Base-by-base conservation (phyloP, 2,113 vertebrate genomes). In the Phylloscopus trochiloides region DNA sequence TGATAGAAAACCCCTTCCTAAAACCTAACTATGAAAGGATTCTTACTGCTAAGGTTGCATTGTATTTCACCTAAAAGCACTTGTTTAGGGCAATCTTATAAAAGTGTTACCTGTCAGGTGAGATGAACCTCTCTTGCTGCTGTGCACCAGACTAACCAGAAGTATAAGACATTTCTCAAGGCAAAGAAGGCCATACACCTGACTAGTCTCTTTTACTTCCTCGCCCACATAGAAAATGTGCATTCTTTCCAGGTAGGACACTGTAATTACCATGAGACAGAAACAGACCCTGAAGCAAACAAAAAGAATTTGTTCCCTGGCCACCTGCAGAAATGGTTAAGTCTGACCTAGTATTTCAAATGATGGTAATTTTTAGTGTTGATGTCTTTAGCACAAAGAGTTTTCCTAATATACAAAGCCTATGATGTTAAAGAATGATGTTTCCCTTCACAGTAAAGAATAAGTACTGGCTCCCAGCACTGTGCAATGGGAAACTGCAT, bases 171-270 rank as follows among this genome's bases (percentile, higher is more conserved):
- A 38, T 61, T 90, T 83, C 31, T 75, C n/a, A 43, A 55, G 16
- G n/a, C 43, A 84, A 50, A 68, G 58, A 38, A 62, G 34, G 24
- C 19, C 62, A 24, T 8, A 26, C 25, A 74, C 21, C 19, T 50
- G 31, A 55, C 6, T 15, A 13, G 7, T 10, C 10, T 57, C n/a
- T 79, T 90, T 34, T 67, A 7, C 65, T 58, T 86, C 38, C 31
- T 67, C 17, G 66, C 6, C 4, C 47, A 31, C 14, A 22, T 0
- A 34, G 10, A 71, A 88, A 74, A 51, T 1, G 3, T 5, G 4
- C 4, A 10, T 19, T 5, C 3, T 71, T 86, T 47, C 82, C 67
- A 68, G 57, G 2, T 15, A 51, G 26, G 29, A 71, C 29, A 26
- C 6, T 26, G 38, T 47, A 51, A 16, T 16, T 67, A 45, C 25